Base-by-base conservation (phyloP, 2,797 vertebrate species). In the Centroberyx gerrardi region DNA sequence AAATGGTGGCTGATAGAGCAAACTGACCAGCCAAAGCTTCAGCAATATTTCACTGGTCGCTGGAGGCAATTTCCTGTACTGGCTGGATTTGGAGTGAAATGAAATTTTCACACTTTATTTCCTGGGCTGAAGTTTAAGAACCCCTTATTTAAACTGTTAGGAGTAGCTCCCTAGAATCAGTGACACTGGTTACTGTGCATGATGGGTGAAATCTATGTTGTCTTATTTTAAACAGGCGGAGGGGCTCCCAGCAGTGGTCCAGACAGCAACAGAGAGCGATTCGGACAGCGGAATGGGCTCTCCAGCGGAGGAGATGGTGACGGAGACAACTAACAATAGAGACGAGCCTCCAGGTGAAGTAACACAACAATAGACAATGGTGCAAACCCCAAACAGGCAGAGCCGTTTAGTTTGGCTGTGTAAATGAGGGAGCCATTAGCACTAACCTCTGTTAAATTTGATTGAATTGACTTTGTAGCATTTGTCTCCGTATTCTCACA, bases 281-380 rank as follows among this genome's bases (percentile, higher is more conserved):
- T 93, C 93, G 8, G 95, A 96, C 89, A 96, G 95, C 27, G 95
- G 95, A 44, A 90, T 95, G 91, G 88, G 95, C 13, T 95, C 95
- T 61, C 95, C 95, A 3, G 82, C 84, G 10, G 91, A 93, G 44
- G 87, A 89, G 52, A 73, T 78, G 38, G 68, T 52, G 42, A 69
- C 58, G 0, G 76, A 87, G 48, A 52, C 17, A 0, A 38, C 66
- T 0, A 60, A 61, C 31, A 72, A 73, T 2, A 66, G 10, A 54
- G 85, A 86, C 17, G 64, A 87, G 3, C 78, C 46, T 58, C 87
- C 76, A 91, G 95, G 95, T 95, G 74, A 83, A 55, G 65, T 29
- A 49, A n/a, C n/a, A 56, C 2, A 61, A 78, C 62, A 79, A 46
- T 29, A 33, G 36, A 46, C 13, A 17, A 29, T 44, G 6, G 61